Evolutionary conservation across 2,113 vertebrate species (phyloP), one percentile per base, ranked within the genome.

Genomic region (Callopanchax toddi): DNA sequence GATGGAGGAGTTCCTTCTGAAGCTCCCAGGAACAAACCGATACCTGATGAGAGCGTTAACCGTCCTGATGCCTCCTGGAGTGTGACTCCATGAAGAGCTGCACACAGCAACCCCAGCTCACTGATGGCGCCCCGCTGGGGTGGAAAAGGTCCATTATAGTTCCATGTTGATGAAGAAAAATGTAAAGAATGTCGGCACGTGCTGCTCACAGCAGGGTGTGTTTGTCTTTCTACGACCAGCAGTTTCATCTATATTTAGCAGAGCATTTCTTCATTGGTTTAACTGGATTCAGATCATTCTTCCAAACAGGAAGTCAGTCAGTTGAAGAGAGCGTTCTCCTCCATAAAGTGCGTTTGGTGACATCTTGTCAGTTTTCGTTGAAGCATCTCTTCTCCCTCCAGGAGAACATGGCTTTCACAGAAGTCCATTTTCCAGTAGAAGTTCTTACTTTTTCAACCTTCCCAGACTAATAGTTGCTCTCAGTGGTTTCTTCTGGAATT

Each of bases 401-500:
- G 18, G 8, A 52, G 22, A 25, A 37, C 1, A 4, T 3, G 5
- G 3, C 32, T 44, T 20, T 32, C 9, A 45, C 20, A 34, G 43
- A 68, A 44, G 53, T 56, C 15, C 2, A 17, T 49, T 10, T 7
- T 52, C 13, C 17, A 36, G 15, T 16, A 1, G 8, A 22, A 55
- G 22, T 6, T 6, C 18, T 72, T 80, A 86, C 61, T 87, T 88
- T 0, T 71, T 59, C 44, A 68, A 71, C 8, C 76, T 67, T 10
- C 82, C 83, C 0, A 88, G 82, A 45, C 87, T 88, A 0, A 49
- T 53, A 1, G 80, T 83, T 48, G 74, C 54, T 20, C 60, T 69
- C 76, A 87, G 76, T 0, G 76, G 78, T 48, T 82, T 90, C 72
- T 78, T 86, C 67, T 87, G 79, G 46, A 82, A 62, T 60, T 76